A percentile compares a stretch with the other conserved stretches of the same genome.
Conservation (phyloP, 2,888 invertebrate species). For the Gryllus longicercus region DNA sequence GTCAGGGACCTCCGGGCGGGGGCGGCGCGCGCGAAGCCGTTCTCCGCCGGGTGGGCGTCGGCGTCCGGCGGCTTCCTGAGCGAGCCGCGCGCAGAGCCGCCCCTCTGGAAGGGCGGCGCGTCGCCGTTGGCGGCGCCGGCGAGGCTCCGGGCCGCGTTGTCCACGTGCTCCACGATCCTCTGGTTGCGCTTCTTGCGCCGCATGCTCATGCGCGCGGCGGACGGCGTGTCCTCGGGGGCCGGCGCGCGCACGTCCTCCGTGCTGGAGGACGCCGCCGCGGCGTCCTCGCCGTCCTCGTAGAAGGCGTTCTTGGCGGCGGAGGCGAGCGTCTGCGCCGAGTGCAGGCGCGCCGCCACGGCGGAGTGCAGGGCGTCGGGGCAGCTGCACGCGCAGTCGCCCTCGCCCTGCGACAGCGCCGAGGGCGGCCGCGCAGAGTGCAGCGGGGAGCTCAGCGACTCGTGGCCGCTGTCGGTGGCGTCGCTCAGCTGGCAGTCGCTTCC, state of each 20-base stretch:
- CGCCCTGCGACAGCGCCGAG: constrained; percentile 32
- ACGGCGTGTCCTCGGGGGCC: not conserved
- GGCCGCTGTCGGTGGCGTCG: constrained; percentile 34
- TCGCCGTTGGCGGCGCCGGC: not conserved
- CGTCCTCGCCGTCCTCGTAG: constrained; percentile 37
- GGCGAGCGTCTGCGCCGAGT: constrained; percentile 57
- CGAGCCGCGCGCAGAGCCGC: not conserved
- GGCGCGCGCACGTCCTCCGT: not conserved
- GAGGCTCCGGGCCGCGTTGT: not conserved
- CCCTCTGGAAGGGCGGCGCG: not conserved
- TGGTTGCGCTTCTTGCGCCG: constrained; percentile 33
- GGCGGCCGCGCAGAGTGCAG: constrained; percentile 25
- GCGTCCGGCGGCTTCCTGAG: not conserved
- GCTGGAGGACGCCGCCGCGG: not conserved
- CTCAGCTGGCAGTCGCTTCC: constrained; percentile 29
- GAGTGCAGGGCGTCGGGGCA: not conserved
- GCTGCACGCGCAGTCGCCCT: constrained; percentile 42
- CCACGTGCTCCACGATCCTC: constrained; percentile 34
- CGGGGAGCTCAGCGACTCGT: constrained; percentile 34
- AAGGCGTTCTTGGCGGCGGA: constrained; percentile 58
- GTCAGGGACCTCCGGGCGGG: not conserved
- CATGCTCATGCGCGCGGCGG: constrained; percentile 25
- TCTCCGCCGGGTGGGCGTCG: not conserved
- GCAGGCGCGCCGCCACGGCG: constrained; percentile 52
- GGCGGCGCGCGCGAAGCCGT: not conserved